These are phyloP conservation scores for Clepsis dumicolana DNA, from an alignment of 2,888 invertebrate species.

Conservation along the genomic window DNA sequence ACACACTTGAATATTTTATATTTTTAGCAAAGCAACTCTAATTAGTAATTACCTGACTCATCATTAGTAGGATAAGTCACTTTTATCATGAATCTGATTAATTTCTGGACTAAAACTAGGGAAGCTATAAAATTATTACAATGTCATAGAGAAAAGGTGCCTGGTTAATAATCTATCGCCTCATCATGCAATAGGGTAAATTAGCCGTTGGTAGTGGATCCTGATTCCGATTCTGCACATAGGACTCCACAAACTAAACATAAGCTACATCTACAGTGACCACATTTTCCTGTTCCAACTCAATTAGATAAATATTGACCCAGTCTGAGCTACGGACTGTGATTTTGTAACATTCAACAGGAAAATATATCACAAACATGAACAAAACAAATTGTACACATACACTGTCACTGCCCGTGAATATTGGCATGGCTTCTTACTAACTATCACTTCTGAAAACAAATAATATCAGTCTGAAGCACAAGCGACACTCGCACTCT, in stretches of 20 bases:
- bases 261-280: constrained; percentile 12
- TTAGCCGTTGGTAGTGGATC: not conserved
- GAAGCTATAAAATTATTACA: too few species aligned
- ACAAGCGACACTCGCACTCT: not conserved
- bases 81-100: too few species aligned
- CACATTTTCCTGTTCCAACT: constrained; percentile 15
- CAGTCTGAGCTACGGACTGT: not conserved
- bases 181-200: not conserved
- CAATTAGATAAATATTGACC: not conserved
- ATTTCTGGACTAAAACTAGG: too few species aligned
- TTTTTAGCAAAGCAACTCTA: too few species aligned
- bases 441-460: constrained; percentile 58
- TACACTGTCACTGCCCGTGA: constrained; percentile 79
- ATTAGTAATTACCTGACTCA: too few species aligned
- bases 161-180: not conserved
- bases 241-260: constrained; percentile 21
- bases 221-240: not conserved
- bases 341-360: not conserved
- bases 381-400: constrained; percentile 55
- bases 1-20: too few species aligned
- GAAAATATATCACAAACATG: constrained; percentile 37
- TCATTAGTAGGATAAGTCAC: too few species aligned
- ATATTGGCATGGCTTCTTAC: constrained; percentile 70
- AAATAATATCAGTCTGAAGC: constrained; percentile 45
- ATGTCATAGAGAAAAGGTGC: too few species aligned